Evolutionary conservation across 2,888 invertebrate species (phyloP), one percentile per base, ranked within the genome.

Genomic region (Troglohyphantes excavatus): DNA sequence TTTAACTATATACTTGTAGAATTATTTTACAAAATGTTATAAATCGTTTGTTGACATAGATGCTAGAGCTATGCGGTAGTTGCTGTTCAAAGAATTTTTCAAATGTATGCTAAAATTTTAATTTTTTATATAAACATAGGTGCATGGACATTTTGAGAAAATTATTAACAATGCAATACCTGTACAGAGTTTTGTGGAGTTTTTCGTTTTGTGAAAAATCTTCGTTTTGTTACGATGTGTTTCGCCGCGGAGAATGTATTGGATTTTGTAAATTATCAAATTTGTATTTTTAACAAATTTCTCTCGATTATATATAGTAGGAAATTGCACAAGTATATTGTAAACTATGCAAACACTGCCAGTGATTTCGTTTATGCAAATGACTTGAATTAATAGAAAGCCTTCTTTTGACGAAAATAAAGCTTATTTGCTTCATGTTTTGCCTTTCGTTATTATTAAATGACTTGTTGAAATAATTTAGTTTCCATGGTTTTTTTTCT

Each of bases 31-130:
- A 78, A 53, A 59, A 86, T 86, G 86, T 86, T 86, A 73, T 17
- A 59, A 39, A 67, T 81, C 75, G 27, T 65, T 23, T 88, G 76
- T 88, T 82, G 43, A 68, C 61, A 76, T 89, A 89, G 88, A 68
- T 89, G 81, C 76, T 89, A 82, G 88, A 83, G 68, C 88, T 89
- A 76, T 89, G 76, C 82, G 27, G 68, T 88, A 89, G 88, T 82
- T 89, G 82, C 75, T 89, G 82, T 89, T 82, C 43, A 26, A 33
- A 59, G 53, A 76, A 81, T 76, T 76, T 65, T 70, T 46, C 53
- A 29, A 79, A 82, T n/a, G 61, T 82, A 43, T 43, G 39, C 68
- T 68, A 68, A 75, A 81, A 82, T 68, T 88, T 82, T 82, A 82
- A 82, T 82, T 89, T 87, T 88, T 82, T 53, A 53, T 53, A 53